Evolutionary conservation across 92 coral and sea anemone genomes (phyloP).

Genomic region (Phenganax stokvisi): DNA sequence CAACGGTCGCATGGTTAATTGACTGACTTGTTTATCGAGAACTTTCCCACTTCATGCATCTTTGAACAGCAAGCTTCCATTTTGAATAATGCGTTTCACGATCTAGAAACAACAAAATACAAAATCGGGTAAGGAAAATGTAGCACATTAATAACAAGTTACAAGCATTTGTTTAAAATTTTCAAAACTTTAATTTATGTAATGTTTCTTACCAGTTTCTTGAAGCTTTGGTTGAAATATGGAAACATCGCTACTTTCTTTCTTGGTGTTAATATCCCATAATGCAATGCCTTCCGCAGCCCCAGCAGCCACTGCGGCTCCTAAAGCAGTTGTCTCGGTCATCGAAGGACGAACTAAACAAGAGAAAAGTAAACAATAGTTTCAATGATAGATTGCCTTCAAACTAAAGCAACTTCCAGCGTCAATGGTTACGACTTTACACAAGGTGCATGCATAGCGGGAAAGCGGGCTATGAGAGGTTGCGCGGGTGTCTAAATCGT

Average conservation of each 20-base stretch:
- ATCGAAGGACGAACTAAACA: constrained; percentile 87
- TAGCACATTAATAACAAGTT: background rate
- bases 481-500: too few species aligned
- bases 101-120: constrained; percentile 39
- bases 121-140: background rate
- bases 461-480: too few species aligned
- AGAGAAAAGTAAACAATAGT: background rate
- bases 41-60: constrained; percentile 91
- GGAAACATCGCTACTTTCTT: constrained; percentile 72
- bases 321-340: constrained; percentile 99
- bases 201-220: constrained; percentile 52
- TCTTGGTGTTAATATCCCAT: constrained; percentile 74
- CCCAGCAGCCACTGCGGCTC: constrained; percentile 98
- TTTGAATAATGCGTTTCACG: constrained; percentile 70
- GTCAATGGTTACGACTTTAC: background rate
- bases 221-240: constrained; percentile 76
- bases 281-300: constrained; percentile 89
- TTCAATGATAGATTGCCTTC: background rate
- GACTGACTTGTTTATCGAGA: constrained; percentile 14
- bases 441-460: background rate
- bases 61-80: constrained; percentile 96
- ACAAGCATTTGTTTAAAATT: background rate
- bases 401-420: too few species aligned
- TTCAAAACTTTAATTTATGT: background rate
- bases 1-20: background rate